These are phyloP conservation scores for Leontopithecus rosalia DNA, from an alignment of 2,797 vertebrate species.

Conservation along the genomic window DNA sequence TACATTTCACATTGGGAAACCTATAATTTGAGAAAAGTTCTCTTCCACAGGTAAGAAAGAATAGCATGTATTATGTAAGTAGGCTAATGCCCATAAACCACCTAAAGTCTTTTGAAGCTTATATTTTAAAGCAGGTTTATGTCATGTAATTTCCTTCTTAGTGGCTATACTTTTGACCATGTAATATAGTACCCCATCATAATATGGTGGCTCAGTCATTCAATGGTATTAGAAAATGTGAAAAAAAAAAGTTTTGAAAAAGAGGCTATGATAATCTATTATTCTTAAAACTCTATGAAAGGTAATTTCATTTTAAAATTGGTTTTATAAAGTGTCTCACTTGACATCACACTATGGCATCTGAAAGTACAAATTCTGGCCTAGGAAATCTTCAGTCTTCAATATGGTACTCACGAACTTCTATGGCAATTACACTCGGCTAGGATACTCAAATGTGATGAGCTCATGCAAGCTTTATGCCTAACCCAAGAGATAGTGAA, in stretches of 20 bases:
- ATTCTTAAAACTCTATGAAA: background rate
- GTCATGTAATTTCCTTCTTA: background rate
- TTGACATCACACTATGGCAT: conserved; percentile 46
- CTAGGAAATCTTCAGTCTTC: conserved; percentile 29
- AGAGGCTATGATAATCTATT: background rate
- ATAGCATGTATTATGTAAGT: background rate
- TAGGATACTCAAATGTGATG: conserved; percentile 65
- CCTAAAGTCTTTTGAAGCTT: background rate
- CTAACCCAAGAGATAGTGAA: background rate
- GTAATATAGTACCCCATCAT: background rate
- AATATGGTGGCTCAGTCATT: background rate
- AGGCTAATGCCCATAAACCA: background rate
- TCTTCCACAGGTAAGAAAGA: background rate
- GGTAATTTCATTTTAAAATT: background rate
- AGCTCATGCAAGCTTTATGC: conserved; percentile 65
- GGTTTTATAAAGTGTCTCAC: conserved; percentile 37
- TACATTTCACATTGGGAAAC: background rate
- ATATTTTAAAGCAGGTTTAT: background rate
- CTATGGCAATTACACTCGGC: conserved; percentile 64
- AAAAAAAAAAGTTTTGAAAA: background rate
- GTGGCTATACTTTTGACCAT: background rate
- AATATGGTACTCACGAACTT: conserved; percentile 47
- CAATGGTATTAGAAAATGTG: background rate
- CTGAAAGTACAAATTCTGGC: conserved; percentile 55
- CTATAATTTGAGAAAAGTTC: background rate